Evolutionary conservation across 2,888 invertebrate genomes (phyloP), one percentile per base, ranked within the genome.

Genomic region (Trichogramma evanescens): DNA sequence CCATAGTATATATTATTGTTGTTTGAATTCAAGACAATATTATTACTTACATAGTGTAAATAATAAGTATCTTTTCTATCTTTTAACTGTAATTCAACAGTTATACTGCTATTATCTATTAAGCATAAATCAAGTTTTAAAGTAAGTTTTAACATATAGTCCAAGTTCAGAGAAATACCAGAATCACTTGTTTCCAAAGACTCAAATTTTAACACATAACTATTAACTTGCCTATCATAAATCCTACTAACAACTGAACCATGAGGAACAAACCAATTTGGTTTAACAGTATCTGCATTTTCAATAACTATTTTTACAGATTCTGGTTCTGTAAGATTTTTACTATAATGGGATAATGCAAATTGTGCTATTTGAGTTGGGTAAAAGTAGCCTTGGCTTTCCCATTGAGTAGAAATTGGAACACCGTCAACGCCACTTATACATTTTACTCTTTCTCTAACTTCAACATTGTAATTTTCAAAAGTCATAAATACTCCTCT

Each of bases 321-420:
- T 67, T 90, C 88, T 0, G 89, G 87, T 70, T 94, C 94, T 0
- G 90, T 91, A 9, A 96, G 79, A 78, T 93, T 91, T 78, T 97
- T 96, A 78, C 95, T 95, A 78, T 95, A 99, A 80, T 99, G 99
- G 7, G 96, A 93, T 59, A 99, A 80, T 0, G 95, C 99, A 77
- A 94, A 99, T 78, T 99, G 99, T 5, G 98, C 96, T 67, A 99
- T 96, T 81, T 99, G 98, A 1, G 96, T 98, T 0, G 98, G 96
- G 80, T 99, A 99, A 78, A 89, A 95, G 78, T 98, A 97, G 0
- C 98, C 98, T 65, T 87, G 86, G 44, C 90, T 89, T 70, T 95
- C 93, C 99, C 99, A 99, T 75, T 96, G 96, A 0, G 91, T 93
- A n/a, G 94, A 94, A 57, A 96, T 88, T 0, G 96, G 96, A 10